Conservation (phyloP, 2,113 vertebrate genomes). For the Platichthys stellatus region DNA sequence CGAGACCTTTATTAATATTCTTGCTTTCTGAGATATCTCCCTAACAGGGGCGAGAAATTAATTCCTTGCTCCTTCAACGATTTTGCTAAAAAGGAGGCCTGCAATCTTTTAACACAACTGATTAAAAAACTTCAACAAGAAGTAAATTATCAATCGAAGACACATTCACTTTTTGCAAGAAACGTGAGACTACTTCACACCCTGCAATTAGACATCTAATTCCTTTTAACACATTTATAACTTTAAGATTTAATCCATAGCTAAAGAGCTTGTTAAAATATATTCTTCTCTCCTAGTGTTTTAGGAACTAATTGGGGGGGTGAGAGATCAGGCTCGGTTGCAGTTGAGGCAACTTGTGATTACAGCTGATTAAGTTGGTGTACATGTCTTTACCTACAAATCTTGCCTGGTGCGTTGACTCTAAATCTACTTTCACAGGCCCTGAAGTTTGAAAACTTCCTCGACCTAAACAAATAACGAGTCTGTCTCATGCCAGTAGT, state of each 20-base stretch:
- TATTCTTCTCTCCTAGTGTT: neutral
- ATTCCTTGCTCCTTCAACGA: neutral
- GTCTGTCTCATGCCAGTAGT: neutral
- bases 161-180: neutral
- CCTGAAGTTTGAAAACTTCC: neutral
- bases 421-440: constrained; percentile 22
- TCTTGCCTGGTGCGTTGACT: neutral
- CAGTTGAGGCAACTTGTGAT: constrained; percentile 11
- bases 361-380: constrained; percentile 2
- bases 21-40: neutral
- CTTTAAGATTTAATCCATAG: neutral
- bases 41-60: neutral
- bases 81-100: neutral
- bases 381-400: neutral
- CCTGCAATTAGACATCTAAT: neutral
- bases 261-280: constrained; percentile 18
- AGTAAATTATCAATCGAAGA: neutral
- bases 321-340: neutral
- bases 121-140: neutral
- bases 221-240: neutral
- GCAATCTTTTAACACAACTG: neutral
- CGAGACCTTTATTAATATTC: no score
- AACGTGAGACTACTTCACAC: neutral
- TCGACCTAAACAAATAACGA: constrained; percentile 9
- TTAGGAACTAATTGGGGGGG: constrained; percentile 8